Conservation (phyloP, 92 coral and sea anemone species). For the Heteractis magnifica region DNA sequence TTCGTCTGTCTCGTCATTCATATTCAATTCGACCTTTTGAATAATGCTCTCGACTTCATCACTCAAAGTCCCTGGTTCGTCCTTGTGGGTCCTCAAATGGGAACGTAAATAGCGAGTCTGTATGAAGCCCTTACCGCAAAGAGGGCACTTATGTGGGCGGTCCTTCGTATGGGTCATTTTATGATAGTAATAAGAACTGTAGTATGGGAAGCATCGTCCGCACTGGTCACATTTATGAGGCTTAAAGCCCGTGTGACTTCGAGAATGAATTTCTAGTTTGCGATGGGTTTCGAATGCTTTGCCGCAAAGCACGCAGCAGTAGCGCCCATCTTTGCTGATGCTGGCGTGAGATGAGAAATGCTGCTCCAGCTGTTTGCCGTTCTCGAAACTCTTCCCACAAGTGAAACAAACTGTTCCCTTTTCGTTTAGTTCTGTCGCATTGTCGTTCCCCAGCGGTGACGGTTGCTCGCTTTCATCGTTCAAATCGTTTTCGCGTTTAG, state of each 20-base stretch:
- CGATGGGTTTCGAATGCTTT: slow-evolving; percentile 85
- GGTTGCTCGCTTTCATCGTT: slow-evolving; percentile 18
- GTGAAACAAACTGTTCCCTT: slow-evolving; percentile 69
- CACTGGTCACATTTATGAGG: slow-evolving; percentile 88
- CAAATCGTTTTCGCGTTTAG: slow-evolving; percentile 15
- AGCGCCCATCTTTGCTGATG: slow-evolving; percentile 78
- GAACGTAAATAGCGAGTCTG: slow-evolving; percentile 82
- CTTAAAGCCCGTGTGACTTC: slow-evolving; percentile 88
- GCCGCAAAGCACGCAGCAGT: slow-evolving; percentile 77
- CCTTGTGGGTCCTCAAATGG: slow-evolving; percentile 77
- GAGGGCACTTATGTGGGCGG: slow-evolving; percentile 82
- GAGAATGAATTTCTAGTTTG: slow-evolving; percentile 84
- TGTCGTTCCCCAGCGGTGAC: slow-evolving; percentile 2
- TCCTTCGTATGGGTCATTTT: slow-evolving; percentile 96
- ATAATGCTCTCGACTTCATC: slow-evolving; percentile 57
- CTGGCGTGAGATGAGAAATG: slow-evolving; percentile 85
- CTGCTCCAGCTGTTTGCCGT: slow-evolving; percentile 77
- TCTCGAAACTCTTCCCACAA: slow-evolving; percentile 74
- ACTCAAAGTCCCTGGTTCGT: slow-evolving; percentile 51
- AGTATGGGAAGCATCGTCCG: slow-evolving; percentile 88
- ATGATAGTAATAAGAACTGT: slow-evolving; percentile 88
- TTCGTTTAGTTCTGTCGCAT: slow-evolving; percentile 33
- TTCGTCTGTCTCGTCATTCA: slow-evolving; percentile 41
- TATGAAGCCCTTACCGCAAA: slow-evolving; percentile 90
- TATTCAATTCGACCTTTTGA: slow-evolving; percentile 39